Percentiles rank a stretch among this genome's conserved stretches.
Conservation (phyloP, 2,888 invertebrate species). For the Pyrocoelia pectoralis region DNA sequence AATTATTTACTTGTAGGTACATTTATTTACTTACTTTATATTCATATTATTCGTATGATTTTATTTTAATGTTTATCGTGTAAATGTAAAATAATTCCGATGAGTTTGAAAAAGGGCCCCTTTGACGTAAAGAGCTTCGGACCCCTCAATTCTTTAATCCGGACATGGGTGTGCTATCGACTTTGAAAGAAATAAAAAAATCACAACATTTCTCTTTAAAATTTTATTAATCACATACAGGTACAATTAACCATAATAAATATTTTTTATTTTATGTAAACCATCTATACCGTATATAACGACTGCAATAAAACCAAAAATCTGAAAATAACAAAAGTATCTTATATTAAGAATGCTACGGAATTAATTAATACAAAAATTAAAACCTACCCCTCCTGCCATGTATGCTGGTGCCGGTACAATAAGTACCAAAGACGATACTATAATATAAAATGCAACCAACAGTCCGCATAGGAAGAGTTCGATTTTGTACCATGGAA, state of each 20-base stretch:
- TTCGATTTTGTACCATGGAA: constrained; percentile 43
- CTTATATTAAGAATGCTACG: background rate
- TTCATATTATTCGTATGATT: no score
- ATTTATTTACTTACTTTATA: no score
- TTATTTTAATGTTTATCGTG: no score
- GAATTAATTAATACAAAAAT: background rate
- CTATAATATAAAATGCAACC: constrained; percentile 39
- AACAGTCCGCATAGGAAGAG: constrained; percentile 37
- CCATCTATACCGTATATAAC: constrained; percentile 25
- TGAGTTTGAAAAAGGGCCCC: no score
- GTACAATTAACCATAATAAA: no score
- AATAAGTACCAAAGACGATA: constrained; percentile 32
- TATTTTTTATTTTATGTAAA: constrained; percentile 17
- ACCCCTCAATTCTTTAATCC: no score
- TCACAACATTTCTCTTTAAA: background rate
- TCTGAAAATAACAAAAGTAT: constrained; percentile 21
- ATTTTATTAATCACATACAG: no score
- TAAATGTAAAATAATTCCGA: no score
- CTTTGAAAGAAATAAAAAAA: no score
- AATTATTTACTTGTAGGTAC: no score
- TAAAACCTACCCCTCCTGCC: constrained; percentile 41
- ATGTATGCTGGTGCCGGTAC: constrained; percentile 28
- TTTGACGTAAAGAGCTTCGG: no score
- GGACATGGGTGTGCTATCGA: no score
- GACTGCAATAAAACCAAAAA: constrained; percentile 30